Evolutionary conservation across 2,888 invertebrate species (phyloP).

Genomic region (Amiota communis): DNA sequence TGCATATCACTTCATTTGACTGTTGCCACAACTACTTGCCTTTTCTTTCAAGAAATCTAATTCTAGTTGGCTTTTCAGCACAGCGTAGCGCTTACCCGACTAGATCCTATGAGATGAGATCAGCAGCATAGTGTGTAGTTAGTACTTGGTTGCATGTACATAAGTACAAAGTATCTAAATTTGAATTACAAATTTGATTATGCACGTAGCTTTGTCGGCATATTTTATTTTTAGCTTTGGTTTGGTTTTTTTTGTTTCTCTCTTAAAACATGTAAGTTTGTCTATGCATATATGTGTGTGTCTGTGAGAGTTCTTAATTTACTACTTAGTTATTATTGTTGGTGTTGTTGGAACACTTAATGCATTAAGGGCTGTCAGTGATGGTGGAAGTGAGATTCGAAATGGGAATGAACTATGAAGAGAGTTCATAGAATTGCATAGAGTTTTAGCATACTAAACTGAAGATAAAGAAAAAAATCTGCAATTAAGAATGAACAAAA

Average conservation of each 20-base stretch:
- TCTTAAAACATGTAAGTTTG: not conserved
- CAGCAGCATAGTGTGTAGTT: not conserved
- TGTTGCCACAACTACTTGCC: not conserved
- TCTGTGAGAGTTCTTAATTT: not conserved
- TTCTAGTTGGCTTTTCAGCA: not conserved
- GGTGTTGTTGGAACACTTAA: constrained; percentile 4
- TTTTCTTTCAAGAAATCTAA: not conserved
- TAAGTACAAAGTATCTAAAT: not conserved
- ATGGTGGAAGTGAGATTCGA: too few species aligned
- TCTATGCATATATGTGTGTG: too few species aligned
- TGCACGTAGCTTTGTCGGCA: constrained; percentile 24
- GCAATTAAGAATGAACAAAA: too few species aligned
- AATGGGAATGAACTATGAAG: too few species aligned
- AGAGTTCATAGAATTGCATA: too few species aligned
- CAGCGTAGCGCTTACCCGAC: not conserved
- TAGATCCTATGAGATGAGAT: not conserved
- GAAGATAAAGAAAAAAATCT: too few species aligned
- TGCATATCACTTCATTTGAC: constrained; percentile 27
- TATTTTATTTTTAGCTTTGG: not conserved
- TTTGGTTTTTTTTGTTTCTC: constrained; percentile 4
- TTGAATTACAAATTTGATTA: constrained; percentile 28
- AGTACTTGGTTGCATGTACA: not conserved
- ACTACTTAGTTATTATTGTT: constrained; percentile 3
- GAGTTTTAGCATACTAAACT: too few species aligned
- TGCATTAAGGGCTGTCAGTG: constrained; percentile 10